Percentiles rank a stretch among this genome's conserved stretches.
These are phyloP conservation scores for Diabrotica virgifera DNA, from an alignment of 1,140 invertebrate species.

Conservation along the genomic window DNA sequence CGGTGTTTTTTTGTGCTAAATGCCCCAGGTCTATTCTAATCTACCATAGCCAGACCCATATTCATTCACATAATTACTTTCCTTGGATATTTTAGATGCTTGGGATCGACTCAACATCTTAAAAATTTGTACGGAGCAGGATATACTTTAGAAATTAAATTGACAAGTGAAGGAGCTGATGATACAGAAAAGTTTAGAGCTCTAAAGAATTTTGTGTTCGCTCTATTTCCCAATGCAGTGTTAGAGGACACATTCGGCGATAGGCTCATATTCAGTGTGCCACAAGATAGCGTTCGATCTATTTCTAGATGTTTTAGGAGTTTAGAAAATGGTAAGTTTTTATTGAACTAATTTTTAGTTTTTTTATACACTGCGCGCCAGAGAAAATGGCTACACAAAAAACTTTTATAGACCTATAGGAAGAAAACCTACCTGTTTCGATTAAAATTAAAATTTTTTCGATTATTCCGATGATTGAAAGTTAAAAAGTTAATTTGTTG, in stretches of 20 bases:
- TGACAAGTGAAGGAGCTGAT: slow-evolving; percentile 55
- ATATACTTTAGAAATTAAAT: slow-evolving; percentile 78
- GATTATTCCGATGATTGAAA: too few relatives aligned
- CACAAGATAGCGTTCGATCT: slow-evolving; percentile 70
- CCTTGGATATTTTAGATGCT: slow-evolving; percentile 54
- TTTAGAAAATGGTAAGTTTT: slow-evolving; percentile 73
- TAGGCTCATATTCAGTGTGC: slow-evolving; percentile 74
- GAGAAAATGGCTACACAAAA: too few relatives aligned
- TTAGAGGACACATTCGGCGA: slow-evolving; percentile 78
- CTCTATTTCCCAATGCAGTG: slow-evolving; percentile 67
- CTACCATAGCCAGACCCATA: too few relatives aligned
- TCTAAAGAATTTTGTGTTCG: slow-evolving; percentile 58
- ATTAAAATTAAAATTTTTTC: too few relatives aligned
- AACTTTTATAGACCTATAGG: too few relatives aligned
- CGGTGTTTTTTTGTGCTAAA: too few relatives aligned
- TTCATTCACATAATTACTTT: neutral
- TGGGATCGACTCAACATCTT: slow-evolving; percentile 77
- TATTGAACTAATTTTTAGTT: too few relatives aligned
- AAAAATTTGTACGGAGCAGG: slow-evolving; percentile 80
- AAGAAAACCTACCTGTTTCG: too few relatives aligned
- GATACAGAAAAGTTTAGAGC: slow-evolving; percentile 45
- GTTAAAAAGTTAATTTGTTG: too few relatives aligned
- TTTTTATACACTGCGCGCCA: too few relatives aligned
- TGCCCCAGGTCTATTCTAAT: too few relatives aligned
- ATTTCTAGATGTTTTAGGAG: slow-evolving; percentile 73